Evolutionary conservation across 2,888 invertebrate genomes (phyloP).

Genomic region (Anthrax anthrax): DNA sequence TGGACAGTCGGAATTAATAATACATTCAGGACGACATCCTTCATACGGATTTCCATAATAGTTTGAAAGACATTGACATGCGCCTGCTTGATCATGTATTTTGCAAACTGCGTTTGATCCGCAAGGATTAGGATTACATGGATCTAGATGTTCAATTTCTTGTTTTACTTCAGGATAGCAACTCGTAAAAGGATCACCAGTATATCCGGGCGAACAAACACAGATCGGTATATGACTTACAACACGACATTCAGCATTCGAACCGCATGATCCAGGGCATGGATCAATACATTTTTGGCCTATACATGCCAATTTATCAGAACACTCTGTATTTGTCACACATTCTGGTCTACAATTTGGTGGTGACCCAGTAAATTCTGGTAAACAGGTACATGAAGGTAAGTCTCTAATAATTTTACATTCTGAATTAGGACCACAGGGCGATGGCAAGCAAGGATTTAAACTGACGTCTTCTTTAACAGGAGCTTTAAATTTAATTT

Average conservation of each 20-base stretch:
- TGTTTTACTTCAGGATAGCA: constrained; percentile 32
- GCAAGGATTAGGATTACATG: constrained; percentile 50
- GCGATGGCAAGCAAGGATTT: constrained; percentile 36
- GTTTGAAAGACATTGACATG: constrained; percentile 52
- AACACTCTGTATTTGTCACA: constrained; percentile 53
- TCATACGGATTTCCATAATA: constrained; percentile 56
- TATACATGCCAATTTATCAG: constrained; percentile 50
- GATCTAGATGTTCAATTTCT: constrained; percentile 28
- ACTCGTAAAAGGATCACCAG: constrained; percentile 49
- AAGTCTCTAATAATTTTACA: constrained; percentile 36
- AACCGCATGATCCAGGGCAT: constrained; percentile 50
- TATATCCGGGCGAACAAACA: constrained; percentile 43
- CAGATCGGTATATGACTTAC: constrained; percentile 45
- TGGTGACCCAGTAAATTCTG: constrained; percentile 52
- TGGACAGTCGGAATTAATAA: constrained; percentile 64
- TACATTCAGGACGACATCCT: constrained; percentile 62
- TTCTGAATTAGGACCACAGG: constrained; percentile 41
- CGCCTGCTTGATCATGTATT: constrained; percentile 48
- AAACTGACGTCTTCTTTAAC: background rate
- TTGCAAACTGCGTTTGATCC: constrained; percentile 52
- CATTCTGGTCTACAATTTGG: constrained; percentile 58
- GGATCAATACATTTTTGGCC: constrained; percentile 58
- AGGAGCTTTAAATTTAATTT: too few relatives aligned
- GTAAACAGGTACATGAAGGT: constrained; percentile 46
- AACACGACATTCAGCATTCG: constrained; percentile 40